Evolutionary conservation across 2,888 invertebrate species (phyloP).

Genomic region (Chelonus formosanus): DNA sequence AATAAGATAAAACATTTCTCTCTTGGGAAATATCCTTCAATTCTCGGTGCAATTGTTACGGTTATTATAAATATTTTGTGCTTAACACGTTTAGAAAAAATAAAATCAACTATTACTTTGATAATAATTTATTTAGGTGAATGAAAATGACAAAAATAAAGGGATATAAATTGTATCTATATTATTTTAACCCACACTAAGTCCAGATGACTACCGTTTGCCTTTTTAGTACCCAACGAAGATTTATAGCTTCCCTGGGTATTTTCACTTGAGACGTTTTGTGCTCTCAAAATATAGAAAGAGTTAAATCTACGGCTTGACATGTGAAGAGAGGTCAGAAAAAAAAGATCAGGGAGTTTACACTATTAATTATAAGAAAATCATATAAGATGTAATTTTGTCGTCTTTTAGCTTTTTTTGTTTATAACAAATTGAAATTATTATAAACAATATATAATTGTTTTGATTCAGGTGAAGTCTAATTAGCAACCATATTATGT

Average conservation of each 20-base stretch:
- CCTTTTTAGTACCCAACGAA: slow-evolving; percentile 43
- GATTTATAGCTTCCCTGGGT: slow-evolving; percentile 40
- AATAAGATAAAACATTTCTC: slow-evolving; percentile 28
- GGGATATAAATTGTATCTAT: neutral
- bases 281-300: slow-evolving; percentile 13
- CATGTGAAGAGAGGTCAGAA: slow-evolving; percentile 1
- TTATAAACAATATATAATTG: no score
- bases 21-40: slow-evolving; percentile 32
- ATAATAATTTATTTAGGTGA: neutral
- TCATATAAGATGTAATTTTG: slow-evolving; percentile 1
- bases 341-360: neutral
- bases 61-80: slow-evolving; percentile 18
- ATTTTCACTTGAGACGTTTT: slow-evolving; percentile 34
- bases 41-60: slow-evolving; percentile 25
- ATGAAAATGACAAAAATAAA: neutral
- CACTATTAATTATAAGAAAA: neutral
- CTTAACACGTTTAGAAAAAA: neutral
- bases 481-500: no score
- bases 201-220: slow-evolving; percentile 38
- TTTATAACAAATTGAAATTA: no score
- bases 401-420: neutral
- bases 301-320: slow-evolving; percentile 17
- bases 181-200: neutral
- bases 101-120: no score
- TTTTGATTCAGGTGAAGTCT: no score